phyloP scores from a whole-genome alignment of 2,113 vertebrate species.

The Struthidea cinerea region DNA sequence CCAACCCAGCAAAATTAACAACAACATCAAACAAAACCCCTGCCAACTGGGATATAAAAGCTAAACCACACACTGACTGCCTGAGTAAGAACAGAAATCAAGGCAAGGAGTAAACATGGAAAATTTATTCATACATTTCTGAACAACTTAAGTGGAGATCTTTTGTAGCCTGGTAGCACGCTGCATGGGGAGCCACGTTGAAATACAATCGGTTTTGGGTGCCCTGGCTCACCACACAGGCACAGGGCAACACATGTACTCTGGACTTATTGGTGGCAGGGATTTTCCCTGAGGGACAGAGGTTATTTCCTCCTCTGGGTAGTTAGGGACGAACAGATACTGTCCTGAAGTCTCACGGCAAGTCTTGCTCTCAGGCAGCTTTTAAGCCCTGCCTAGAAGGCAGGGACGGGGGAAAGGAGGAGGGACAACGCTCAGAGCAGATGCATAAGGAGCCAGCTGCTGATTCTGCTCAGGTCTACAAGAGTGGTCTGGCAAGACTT shows the following conservation, averaged over 20 bases:
- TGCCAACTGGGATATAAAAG: not conserved
- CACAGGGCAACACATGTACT: no score
- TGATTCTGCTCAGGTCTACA: not conserved
- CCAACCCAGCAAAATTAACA: not conserved
- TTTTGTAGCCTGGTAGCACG: not conserved
- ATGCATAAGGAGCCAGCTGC: not conserved
- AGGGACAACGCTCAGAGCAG: not conserved
- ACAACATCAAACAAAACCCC: not conserved
- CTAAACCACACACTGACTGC: not conserved
- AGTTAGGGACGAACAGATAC: not conserved
- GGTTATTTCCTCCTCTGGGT: not conserved
- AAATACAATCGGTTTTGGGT: not conserved
- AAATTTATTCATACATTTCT: not conserved
- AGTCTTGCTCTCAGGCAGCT: not conserved
- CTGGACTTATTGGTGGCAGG: not conserved
- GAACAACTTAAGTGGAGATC: not conserved
- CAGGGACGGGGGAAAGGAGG: not conserved
- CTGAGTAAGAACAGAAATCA: not conserved
- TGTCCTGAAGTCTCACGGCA: no score
- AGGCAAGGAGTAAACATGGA: not conserved
- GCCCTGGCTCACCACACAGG: not conserved
- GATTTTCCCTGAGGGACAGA: not conserved
- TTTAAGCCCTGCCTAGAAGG: not conserved
- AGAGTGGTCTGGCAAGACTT: not conserved
- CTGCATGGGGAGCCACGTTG: not conserved